Base-by-base conservation (phyloP, 2,888 invertebrate species). In the Calephelis perditalis region DNA sequence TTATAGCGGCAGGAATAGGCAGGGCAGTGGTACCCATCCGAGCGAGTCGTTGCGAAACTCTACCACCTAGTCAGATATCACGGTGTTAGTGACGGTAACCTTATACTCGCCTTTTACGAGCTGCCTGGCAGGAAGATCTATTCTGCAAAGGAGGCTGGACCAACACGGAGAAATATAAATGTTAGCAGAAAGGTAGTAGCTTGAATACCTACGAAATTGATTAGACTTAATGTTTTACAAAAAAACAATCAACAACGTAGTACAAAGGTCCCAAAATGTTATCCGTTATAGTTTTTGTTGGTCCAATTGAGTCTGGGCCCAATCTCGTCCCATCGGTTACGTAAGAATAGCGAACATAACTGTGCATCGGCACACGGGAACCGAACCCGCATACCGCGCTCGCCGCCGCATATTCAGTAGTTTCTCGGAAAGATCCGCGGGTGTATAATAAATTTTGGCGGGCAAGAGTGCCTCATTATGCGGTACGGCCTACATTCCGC, bases 261-360 rank as follows among this genome's bases (percentile, higher is more conserved):
- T 52, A 36, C 52, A 26, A 52, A 52, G 35, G 52, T 7, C 52
- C 52, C 44, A 62, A 44, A 46, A 59, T 35, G 11, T 49, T 40
- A 56, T 54, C 57, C 59, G 58, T 61, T 59, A 40, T 36, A 60
- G 36, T 59, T 58, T 47, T 60, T 62, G 60, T 66, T 66, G 66
- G 63, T 67, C 66, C 62, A 57, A 60, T 63, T 60, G 45, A 56
- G 56, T 60, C 58, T 58, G 60, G 60, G 62, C 59, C 62, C 61
- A 62, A 63, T 60, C 57, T 40, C 46, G 58, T 43, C 60, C 49
- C 69, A 63, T 61, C 67, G 68, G 79, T 87, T 87, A 81, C 86
- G 85, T 81, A 87, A 87, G 82, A 82, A 82, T 84, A 81, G 80
- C 82, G 77, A 81, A 82, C 83, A 86, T 88, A 88, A 87, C 87